Evolutionary conservation across 1,140 invertebrate genomes (phyloP).

Genomic region (Tetraneura akinire): DNA sequence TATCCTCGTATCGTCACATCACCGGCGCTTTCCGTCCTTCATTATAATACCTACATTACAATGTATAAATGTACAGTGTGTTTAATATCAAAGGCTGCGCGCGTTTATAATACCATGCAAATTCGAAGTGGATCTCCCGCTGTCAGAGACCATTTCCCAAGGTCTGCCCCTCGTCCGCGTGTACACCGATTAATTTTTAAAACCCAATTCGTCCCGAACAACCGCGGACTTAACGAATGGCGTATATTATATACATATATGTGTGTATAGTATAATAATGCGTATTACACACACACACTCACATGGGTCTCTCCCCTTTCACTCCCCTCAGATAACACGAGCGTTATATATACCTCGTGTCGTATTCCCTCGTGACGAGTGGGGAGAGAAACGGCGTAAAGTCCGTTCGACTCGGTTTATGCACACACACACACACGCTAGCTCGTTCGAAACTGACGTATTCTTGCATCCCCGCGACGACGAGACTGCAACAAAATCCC

Average conservation of each 20-base stretch:
- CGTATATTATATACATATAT: too few relatives aligned
- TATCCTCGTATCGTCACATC: neutral
- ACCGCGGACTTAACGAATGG: neutral
- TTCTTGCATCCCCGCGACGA: too few relatives aligned
- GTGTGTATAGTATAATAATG: too few relatives aligned
- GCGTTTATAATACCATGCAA: slow-evolving; percentile 11
- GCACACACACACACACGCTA: too few relatives aligned
- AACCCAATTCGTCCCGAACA: slow-evolving; percentile 25
- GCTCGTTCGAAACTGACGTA: too few relatives aligned
- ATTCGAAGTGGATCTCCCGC: slow-evolving; percentile 10
- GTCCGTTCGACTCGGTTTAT: too few relatives aligned
- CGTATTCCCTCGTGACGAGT: neutral
- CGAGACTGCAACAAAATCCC: too few relatives aligned
- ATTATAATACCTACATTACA: neutral
- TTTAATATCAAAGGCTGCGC: slow-evolving; percentile 24
- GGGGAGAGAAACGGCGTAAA: too few relatives aligned
- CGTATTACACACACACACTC: neutral
- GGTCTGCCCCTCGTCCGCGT: neutral
- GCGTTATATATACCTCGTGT: neutral
- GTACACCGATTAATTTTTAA: slow-evolving; percentile 42
- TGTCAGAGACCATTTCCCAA: neutral
- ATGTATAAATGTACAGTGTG: neutral
- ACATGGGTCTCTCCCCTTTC: too few relatives aligned
- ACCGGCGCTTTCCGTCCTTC: neutral
- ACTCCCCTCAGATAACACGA: too few relatives aligned